Base-by-base conservation (phyloP, 2,888 invertebrate genomes). In the Drosophila histrio region DNA sequence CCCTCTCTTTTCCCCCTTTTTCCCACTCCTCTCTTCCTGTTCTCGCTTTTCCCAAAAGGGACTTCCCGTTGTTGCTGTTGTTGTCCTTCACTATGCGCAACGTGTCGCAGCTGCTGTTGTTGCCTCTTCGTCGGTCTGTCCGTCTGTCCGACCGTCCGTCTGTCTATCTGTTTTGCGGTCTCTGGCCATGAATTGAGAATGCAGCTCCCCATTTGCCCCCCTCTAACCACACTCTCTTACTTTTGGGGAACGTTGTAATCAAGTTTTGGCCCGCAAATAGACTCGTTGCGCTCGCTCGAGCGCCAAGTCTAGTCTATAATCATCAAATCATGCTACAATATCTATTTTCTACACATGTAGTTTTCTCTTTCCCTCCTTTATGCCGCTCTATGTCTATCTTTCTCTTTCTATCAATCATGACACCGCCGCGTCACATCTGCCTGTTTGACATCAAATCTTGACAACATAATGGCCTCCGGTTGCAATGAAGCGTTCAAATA, bases 301-400 rank as follows among this genome's bases (percentile, higher is more conserved):
- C 82, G 87, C 87, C 81, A 79, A 79, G 81, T 82, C 87, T 87
- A 85, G 87, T 82, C 81, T 87, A 82, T 82, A 82, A 82, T 87
- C 87, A 87, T 79, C 81, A 73, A 80, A 86, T 80, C 80, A 84
- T 69, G 80, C 61, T 61, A 47, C 76, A 71, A 75, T 38, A 52
- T 72, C 39, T 64, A 73, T 57, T 72, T 52, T 58, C 56, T 44
- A 28, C 43, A 56, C 39, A 77, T 52, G 49, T 60, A 58, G 11
- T 56, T 21, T 15, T 13, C 46, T 7, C 34, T 8, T 9, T 13
- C 24, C 6, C n/a, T 24, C 6, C 19, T 17, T 7, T n/a, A n/a
- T n/a, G n/a, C n/a, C n/a, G n/a, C 13, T 5, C 11, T 4, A 19
- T 13, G 17, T 6, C n/a, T 4, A 11, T 11, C 15, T 11, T 1